A percentile compares a stretch with the other conserved stretches of the same genome.
Conservation (phyloP, 2,888 invertebrate genomes). For the Mesorhabditis belari region DNA sequence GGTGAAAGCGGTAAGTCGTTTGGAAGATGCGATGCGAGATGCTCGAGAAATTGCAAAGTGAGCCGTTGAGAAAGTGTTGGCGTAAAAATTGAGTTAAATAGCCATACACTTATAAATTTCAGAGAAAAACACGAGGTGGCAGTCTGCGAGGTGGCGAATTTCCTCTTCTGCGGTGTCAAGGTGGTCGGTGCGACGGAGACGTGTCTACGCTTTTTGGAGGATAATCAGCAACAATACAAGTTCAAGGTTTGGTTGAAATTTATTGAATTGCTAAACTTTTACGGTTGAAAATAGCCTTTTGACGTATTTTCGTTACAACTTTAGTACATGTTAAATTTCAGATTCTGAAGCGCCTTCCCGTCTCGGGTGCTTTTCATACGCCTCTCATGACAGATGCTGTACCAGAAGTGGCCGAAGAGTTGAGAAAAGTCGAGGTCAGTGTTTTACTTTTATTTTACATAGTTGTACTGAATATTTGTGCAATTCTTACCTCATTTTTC, state of each 20-base stretch:
- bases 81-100: too few species aligned
- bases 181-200: constrained; percentile 43
- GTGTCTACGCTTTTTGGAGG: constrained; percentile 37
- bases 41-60: constrained; percentile 31
- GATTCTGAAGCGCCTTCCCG: constrained; percentile 42
- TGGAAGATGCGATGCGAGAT: constrained; percentile 38
- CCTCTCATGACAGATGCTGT: constrained; percentile 40
- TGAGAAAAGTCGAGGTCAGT: not conserved
- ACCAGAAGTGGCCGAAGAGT: constrained; percentile 11
- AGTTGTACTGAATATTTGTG: not conserved
- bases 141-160: constrained; percentile 47
- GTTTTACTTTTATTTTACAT: not conserved
- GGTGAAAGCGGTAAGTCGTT: constrained; percentile 29
- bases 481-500: constrained; percentile 24
- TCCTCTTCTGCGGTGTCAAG: constrained; percentile 41
- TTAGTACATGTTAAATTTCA: constrained; percentile 6
- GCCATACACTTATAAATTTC: too few species aligned
- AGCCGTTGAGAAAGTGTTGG: too few species aligned
- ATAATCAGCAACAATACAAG: constrained; percentile 38
- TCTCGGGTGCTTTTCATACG: constrained; percentile 50
- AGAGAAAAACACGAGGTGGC: constrained; percentile 41
- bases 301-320: not conserved
- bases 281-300: not conserved
- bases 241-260: constrained; percentile 12
- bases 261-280: not conserved